Conservation (phyloP, 2,888 invertebrate genomes). For the Ceriagrion tenellum region DNA sequence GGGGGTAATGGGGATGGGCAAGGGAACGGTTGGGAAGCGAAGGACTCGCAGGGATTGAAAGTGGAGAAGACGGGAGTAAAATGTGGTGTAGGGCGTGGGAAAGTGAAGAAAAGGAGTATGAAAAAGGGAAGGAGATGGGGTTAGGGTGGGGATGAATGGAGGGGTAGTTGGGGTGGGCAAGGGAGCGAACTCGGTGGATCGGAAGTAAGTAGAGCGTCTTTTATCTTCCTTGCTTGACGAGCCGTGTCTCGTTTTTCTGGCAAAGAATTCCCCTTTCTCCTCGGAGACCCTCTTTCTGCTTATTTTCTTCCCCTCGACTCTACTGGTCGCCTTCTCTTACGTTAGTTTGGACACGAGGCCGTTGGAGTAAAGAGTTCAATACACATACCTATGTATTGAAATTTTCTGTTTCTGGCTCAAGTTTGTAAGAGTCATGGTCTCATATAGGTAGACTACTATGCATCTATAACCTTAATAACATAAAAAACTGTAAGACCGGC, state of each 20-base stretch:
- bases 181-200: constrained; percentile 27
- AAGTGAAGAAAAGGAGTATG: not conserved
- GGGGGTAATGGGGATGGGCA: no score
- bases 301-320: not conserved
- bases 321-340: no score
- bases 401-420: no score
- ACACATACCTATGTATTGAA: not conserved
- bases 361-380: not conserved
- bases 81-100: not conserved
- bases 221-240: constrained; percentile 58
- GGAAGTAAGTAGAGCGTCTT: constrained; percentile 65
- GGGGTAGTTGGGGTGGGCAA: not conserved
- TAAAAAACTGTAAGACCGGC: no score
- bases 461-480: no score
- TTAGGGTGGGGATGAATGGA: not conserved
- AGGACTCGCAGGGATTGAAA: not conserved
- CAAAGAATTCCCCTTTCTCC: constrained; percentile 38
- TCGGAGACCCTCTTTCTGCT: not conserved
- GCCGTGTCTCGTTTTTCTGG: constrained; percentile 66
- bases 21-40: no score
- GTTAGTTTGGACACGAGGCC: not conserved
- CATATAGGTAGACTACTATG: no score
- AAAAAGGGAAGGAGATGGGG: not conserved
- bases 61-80: not conserved
- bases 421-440: no score